Percentiles rank a stretch among this genome's conserved stretches.
Conservation (phyloP, 1,140 invertebrate species). For the Teleopsis dalmanni region DNA sequence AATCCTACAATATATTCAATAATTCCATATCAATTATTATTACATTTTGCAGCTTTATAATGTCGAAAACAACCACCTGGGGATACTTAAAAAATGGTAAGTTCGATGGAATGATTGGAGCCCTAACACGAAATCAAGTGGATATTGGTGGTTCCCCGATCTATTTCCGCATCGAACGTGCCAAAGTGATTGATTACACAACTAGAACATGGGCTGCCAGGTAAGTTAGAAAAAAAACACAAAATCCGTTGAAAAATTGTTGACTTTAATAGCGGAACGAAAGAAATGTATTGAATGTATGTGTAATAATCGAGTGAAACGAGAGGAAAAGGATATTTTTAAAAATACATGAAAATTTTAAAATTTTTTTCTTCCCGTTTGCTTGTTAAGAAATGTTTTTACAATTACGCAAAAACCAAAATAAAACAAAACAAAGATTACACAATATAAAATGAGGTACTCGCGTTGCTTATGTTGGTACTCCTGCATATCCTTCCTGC, state of each 20-base stretch:
- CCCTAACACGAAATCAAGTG: conserved; percentile 49
- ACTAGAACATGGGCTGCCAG: conserved; percentile 52
- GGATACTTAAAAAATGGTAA: conserved; percentile 56
- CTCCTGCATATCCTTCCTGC: neutral
- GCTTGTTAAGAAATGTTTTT: too few relatives aligned
- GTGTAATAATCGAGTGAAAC: neutral
- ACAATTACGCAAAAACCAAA: too few relatives aligned
- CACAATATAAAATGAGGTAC: too few relatives aligned
- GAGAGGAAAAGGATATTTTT: neutral
- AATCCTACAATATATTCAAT: too few relatives aligned
- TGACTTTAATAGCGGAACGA: neutral
- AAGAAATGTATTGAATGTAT: neutral
- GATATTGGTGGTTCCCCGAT: conserved; percentile 56
- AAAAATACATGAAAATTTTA: too few relatives aligned
- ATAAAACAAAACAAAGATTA: too few relatives aligned
- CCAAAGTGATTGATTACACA: conserved; percentile 52
- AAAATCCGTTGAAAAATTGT: too few relatives aligned
- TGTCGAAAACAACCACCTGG: conserved; percentile 53
- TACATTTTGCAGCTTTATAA: conserved; percentile 46
- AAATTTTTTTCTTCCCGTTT: too few relatives aligned
- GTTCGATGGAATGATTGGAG: conserved; percentile 60
- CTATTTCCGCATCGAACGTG: conserved; percentile 51
- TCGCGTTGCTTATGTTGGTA: too few relatives aligned
- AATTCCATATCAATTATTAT: too few relatives aligned
- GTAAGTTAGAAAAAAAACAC: conserved; percentile 28